Conservation (phyloP, 2,113 vertebrate species). For the Aphelocoma coerulescens region DNA sequence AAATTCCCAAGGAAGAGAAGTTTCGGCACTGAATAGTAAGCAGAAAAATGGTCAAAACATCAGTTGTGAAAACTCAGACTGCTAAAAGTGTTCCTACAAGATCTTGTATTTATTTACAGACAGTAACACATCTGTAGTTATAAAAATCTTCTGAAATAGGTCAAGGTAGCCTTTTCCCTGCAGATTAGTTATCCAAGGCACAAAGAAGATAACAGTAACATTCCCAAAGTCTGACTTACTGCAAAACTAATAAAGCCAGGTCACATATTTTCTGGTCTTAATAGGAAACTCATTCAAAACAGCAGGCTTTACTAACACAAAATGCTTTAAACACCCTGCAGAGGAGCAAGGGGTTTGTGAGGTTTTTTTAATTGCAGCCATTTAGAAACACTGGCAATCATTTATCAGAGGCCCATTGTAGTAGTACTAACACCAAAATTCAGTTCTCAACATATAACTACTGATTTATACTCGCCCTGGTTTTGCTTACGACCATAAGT, state of each 20-base stretch:
- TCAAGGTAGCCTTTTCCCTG: background rate
- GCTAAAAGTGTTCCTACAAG: background rate
- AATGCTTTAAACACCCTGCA: background rate
- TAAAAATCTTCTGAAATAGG: background rate
- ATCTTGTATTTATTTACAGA: background rate
- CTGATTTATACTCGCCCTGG: background rate
- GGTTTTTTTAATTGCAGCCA: background rate
- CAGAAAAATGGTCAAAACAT: background rate
- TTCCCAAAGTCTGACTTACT: background rate
- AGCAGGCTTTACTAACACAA: background rate
- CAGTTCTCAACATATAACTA: background rate
- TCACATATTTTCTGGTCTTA: background rate
- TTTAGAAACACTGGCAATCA: background rate
- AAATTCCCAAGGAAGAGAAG: background rate
- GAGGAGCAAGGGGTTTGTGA: background rate
- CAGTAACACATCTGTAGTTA: background rate
- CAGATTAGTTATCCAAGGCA: background rate
- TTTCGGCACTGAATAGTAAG: background rate
- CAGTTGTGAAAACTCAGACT: background rate
- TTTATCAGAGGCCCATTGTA: background rate
- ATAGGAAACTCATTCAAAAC: background rate
- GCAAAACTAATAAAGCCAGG: background rate
- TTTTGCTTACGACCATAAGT: background rate
- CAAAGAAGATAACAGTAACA: background rate
- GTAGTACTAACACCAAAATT: background rate